Conservation (phyloP, 2,113 vertebrate species). For the Platichthys stellatus region DNA sequence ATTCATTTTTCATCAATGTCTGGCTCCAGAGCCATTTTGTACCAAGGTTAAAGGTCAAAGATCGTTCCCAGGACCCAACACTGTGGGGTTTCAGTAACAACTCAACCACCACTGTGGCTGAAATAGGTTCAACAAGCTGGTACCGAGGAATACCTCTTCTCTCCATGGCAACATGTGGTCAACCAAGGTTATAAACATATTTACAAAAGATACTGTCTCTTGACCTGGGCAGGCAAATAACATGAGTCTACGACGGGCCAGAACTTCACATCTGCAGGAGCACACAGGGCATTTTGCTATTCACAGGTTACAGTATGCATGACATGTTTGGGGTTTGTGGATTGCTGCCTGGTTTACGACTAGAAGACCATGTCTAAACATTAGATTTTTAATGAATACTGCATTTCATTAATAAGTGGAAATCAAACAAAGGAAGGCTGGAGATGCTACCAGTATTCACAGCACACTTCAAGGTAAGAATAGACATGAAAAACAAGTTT, state of each 20-base stretch:
- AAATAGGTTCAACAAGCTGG: conserved; percentile 11
- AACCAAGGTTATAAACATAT: conserved; percentile 3
- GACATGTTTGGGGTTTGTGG: background rate
- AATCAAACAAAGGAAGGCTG: conserved; percentile 4
- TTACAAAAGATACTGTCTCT: background rate
- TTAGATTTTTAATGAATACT: background rate
- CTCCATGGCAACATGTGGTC: background rate
- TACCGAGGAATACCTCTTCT: conserved; percentile 2
- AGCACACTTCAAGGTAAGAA: conserved; percentile 10
- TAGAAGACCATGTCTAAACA: too few relatives aligned
- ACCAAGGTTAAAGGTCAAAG: background rate
- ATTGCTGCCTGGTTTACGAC: too few relatives aligned
- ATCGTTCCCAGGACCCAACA: conserved; percentile 12
- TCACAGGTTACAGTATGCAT: too few relatives aligned
- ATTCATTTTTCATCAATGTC: background rate
- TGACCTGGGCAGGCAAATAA: conserved; percentile 17
- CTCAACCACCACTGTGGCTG: background rate
- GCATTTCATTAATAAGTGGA: background rate
- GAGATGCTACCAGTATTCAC: background rate
- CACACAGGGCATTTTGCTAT: too few relatives aligned
- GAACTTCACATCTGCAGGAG: background rate
- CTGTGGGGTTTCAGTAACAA: conserved; percentile 5
- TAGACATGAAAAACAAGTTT: background rate
- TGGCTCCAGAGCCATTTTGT: background rate
- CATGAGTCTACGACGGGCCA: background rate